A percentile compares a stretch with the other conserved stretches of the same genome.
Conservation (phyloP, 2,113 vertebrate species). For the Phoxinus phoxinus region DNA sequence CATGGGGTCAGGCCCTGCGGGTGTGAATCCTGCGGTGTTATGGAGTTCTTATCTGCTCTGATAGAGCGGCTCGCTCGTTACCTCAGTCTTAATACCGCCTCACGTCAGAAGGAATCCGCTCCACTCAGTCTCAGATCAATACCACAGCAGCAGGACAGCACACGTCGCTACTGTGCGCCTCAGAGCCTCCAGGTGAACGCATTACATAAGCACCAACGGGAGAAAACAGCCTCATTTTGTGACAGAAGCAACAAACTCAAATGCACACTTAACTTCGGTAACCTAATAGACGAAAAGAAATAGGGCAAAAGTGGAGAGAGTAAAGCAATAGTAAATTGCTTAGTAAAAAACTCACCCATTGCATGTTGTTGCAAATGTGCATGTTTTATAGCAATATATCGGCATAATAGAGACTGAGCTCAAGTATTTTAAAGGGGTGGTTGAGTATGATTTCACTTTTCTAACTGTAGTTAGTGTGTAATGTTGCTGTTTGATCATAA, state of each 20-base stretch:
- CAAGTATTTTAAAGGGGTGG: neutral
- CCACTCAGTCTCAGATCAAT: conserved; percentile 75
- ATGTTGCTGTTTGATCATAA: too few species aligned
- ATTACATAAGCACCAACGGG: conserved; percentile 52
- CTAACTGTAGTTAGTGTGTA: too few species aligned
- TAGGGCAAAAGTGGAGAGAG: neutral
- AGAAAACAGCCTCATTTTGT: conserved; percentile 40
- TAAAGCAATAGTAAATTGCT: neutral
- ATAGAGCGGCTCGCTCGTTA: conserved; percentile 77
- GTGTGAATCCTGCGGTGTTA: conserved; percentile 75
- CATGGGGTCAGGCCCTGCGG: conserved; percentile 74
- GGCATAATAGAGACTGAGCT: neutral
- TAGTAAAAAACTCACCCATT: neutral
- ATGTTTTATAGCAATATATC: neutral
- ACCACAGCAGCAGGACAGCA: conserved; percentile 64
- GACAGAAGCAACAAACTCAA: conserved; percentile 36
- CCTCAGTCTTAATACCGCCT: conserved; percentile 76
- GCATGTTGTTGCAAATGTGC: neutral
- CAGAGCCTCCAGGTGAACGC: conserved; percentile 63
- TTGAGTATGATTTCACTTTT: too few species aligned
- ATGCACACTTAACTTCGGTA: conserved; percentile 19
- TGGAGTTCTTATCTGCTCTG: conserved; percentile 76
- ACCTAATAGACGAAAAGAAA: neutral
- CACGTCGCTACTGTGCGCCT: conserved; percentile 49
- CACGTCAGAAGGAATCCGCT: conserved; percentile 80